Conservation (phyloP, 2,113 vertebrate genomes). For the Phaethornis superciliosus region DNA sequence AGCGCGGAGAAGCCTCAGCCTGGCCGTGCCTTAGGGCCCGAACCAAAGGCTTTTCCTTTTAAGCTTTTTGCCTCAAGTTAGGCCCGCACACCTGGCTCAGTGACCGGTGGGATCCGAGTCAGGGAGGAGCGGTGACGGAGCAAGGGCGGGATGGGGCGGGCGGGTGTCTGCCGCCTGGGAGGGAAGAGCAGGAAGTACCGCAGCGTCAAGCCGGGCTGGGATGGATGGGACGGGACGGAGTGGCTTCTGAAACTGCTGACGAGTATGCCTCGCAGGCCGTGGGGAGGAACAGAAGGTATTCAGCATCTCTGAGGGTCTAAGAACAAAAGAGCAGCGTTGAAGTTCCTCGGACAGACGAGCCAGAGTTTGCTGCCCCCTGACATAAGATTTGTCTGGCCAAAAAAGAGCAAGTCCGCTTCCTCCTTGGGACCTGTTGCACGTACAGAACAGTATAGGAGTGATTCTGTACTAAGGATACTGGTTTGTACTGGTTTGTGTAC, state of each 20-base stretch:
- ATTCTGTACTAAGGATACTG: neutral
- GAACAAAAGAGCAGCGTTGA: neutral
- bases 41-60: neutral
- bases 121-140: rapidly evolving
- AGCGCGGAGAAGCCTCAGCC: neutral
- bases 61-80: neutral
- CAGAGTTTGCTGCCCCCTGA: neutral
- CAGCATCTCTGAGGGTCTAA: neutral
- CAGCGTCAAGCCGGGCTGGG: neutral
- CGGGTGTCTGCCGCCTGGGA: neutral
- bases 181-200: neutral
- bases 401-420: neutral
- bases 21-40: neutral
- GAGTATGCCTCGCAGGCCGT: rapidly evolving
- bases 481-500: neutral
- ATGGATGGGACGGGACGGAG: neutral
- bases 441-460: no score
- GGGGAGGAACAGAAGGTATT: neutral
- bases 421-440: neutral
- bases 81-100: neutral
- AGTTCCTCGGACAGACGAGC: neutral
- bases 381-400: neutral
- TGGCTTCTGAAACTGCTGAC: neutral
- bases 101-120: neutral
- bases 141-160: neutral